Conservation (phyloP, 2,888 invertebrate genomes). For the Patella caerulea region DNA sequence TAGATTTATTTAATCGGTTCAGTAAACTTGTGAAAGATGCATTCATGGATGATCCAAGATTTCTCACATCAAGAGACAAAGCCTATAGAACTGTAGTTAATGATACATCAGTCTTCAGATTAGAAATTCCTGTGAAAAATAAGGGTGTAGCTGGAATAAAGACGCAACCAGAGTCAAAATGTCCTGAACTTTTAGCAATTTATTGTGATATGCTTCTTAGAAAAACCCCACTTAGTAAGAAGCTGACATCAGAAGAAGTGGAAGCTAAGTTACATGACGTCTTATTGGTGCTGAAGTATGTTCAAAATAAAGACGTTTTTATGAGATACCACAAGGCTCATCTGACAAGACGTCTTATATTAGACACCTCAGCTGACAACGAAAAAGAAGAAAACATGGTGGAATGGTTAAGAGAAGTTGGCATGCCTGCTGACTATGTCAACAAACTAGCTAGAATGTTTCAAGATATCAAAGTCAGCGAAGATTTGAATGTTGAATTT, state of each 20-base stretch:
- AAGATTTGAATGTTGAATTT: slow-evolving; percentile 95
- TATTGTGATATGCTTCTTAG: slow-evolving; percentile 99
- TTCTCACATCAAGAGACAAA: slow-evolving; percentile 97
- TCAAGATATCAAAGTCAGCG: slow-evolving; percentile 95
- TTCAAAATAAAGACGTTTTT: slow-evolving; percentile 99
- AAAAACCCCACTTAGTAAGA: slow-evolving; percentile 95
- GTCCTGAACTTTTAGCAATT: slow-evolving; percentile 98
- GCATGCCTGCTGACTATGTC: slow-evolving; percentile 99
- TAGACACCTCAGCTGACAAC: slow-evolving; percentile 98
- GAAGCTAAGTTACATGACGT: slow-evolving; percentile 94
- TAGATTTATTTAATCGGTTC: slow-evolving; percentile 93
- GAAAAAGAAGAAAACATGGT: slow-evolving; percentile 99
- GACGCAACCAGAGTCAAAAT: slow-evolving; percentile 90
- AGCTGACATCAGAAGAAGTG: slow-evolving; percentile 96
- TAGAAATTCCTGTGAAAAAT: slow-evolving; percentile 76
- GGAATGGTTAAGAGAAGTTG: slow-evolving; percentile 92
- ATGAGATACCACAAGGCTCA: slow-evolving; percentile 99
- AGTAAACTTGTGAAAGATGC: slow-evolving; percentile 93
- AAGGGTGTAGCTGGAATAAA: slow-evolving; percentile 71
- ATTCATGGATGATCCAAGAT: slow-evolving; percentile 96
- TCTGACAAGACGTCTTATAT: slow-evolving; percentile 92
- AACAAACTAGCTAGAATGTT: slow-evolving; percentile 97
- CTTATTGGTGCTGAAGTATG: slow-evolving; percentile 96
- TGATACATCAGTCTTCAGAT: slow-evolving; percentile 89
- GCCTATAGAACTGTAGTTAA: slow-evolving; percentile 98